Evolutionary conservation across 2,113 vertebrate species (phyloP).

Genomic region (Hydropotes inermis): DNA sequence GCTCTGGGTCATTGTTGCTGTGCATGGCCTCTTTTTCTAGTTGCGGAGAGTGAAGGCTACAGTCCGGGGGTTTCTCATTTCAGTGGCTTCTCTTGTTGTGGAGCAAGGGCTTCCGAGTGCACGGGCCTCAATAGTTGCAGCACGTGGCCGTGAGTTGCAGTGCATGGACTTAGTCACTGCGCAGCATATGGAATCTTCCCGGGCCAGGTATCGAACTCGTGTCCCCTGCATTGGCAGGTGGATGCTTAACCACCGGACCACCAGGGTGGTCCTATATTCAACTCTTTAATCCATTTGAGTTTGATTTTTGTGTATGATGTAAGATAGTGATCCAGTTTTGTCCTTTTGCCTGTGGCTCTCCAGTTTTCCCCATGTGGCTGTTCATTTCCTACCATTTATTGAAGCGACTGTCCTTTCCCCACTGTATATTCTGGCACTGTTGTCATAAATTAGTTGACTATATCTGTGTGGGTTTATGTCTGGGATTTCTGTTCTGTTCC

Average conservation of each 20-base stretch:
- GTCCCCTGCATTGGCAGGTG: neutral
- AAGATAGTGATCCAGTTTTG: neutral
- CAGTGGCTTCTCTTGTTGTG: neutral
- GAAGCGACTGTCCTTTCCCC: neutral
- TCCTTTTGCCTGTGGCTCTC: neutral
- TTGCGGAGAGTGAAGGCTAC: accelerated
- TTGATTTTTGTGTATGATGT: neutral
- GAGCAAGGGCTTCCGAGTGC: neutral
- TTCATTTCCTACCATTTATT: neutral
- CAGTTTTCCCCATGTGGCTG: neutral
- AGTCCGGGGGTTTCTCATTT: neutral
- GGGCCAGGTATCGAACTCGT: neutral
- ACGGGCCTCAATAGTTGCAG: accelerated
- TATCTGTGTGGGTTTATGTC: neutral
- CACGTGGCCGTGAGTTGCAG: neutral
- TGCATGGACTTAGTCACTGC: neutral
- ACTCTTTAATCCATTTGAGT: neutral
- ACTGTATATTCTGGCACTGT: neutral
- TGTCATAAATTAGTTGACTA: neutral
- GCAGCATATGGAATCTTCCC: neutral
- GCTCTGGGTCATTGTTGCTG: neutral
- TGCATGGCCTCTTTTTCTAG: neutral
- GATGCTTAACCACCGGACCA: neutral
- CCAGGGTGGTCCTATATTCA: neutral
- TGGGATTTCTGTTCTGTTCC: neutral